Evolutionary conservation across 1,140 invertebrate genomes (phyloP), one percentile per base, ranked within the genome.

Genomic region (Stegodyphus dumicola): DNA sequence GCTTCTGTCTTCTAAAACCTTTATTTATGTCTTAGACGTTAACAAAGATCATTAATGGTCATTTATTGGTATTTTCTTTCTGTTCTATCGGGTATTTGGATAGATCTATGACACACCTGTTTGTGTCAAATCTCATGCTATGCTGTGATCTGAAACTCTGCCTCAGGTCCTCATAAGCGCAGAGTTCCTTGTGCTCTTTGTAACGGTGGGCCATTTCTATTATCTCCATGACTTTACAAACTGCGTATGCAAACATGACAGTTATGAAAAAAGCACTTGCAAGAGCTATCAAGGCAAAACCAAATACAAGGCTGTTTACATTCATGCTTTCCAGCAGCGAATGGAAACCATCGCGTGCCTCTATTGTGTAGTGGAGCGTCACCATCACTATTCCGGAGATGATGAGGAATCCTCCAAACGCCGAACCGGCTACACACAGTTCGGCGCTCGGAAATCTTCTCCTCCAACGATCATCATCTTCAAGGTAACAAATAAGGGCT

Each of bases 171-270:
- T 85, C 81, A n/a, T 85, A 85, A 7, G 73, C 73, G 7, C 81
- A 85, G 10, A 85, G 65, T 64, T 79, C 77, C 7, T 51, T 17
- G 53, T 85, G 81, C 49, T 74, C 70, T 48, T 51, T 49, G 74
- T 77, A 85, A 15, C 81, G 17, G 18, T 70, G 49, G n/a, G 81
- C 81, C 79, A 81, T 81, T 10, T 81, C 79, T 48, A 81, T 6
- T 2, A 81, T 70, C 11, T 53, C 48, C 15, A 65, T 11, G 13
- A 65, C 60, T 10, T 54, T n/a, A 18, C 17, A 81, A 5, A 65
- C n/a, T 1, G 18, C 77, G 6, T 18, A 69, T 6, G 66, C n/a
- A 5, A 67, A 17, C 10, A 69, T 0, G 6, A 51, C 64, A 53
- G 52, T 7, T 9, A 78, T 1, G 18, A 65, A 51, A 2, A 78